Evolutionary conservation across 2,888 invertebrate genomes (phyloP), one percentile per base, ranked within the genome.

Genomic region (Ischnus inquisitorius): DNA sequence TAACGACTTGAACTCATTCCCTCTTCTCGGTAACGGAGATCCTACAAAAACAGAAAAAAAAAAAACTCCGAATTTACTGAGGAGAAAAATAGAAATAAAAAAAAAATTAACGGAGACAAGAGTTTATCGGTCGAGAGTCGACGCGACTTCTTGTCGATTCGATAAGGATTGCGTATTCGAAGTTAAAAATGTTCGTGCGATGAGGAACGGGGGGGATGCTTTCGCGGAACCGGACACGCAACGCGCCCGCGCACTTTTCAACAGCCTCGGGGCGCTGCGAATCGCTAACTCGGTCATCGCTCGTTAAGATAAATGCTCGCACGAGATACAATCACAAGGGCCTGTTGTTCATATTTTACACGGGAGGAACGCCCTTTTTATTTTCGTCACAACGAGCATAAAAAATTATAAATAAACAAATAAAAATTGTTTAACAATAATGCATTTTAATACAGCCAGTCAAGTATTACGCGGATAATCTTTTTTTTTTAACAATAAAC

Each of bases 81-180:
- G n/a, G n/a, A n/a, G 80, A 83, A 78, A 41, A 43, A 71, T 48
- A 65, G 41, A 78, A 57, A 48, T 80, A 80, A 74, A 72, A 62
- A n/a, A 75, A 67, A 79, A 89, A 86, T 90, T 89, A 92, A 90
- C 89, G 85, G 84, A 69, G 81, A 64, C 64, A 82, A 85, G 84
- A 90, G 90, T 91, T 92, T 92, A 92, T 92, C 92, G 87, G 87
- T 10, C 86, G 78, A 48, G 72, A 51, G 69, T 78, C 84, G 86
- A 85, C 85, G 85, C 19, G 54, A 54, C 54, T 54, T 54, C 54
- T 54, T 22, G 3, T 22, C 81, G 84, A 85, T 88, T 86, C 78
- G 89, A 89, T 89, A 89, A 88, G 84, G 62, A 81, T 72, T 72
- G 71, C 67, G 41, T 62, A 22, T 22, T n/a, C 51, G 34, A 54